Evolutionary conservation across 2,797 vertebrate genomes (phyloP).

Genomic region (Petrocephalus schoutedeni): DNA sequence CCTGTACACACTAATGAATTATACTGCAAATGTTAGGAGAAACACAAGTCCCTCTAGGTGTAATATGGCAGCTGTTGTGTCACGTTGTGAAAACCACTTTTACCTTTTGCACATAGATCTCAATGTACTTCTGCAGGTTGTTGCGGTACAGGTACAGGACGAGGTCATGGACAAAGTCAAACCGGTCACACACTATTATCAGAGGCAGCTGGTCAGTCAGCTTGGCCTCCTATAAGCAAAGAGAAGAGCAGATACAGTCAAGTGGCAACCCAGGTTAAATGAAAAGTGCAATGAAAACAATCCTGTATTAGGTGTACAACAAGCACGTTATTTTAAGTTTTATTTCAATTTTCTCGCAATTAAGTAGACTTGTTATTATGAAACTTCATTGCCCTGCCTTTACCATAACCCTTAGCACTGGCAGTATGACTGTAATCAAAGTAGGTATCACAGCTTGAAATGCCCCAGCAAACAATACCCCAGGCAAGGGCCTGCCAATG

Average conservation of each 20-base stretch:
- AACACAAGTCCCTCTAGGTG: not conserved
- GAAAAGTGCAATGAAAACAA: not conserved
- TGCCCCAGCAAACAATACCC: not conserved
- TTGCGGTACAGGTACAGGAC: conserved; percentile 98
- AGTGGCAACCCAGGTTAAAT: not conserved
- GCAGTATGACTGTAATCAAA: not conserved
- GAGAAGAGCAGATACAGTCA: not conserved
- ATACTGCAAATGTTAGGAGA: not conserved
- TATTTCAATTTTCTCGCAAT: not conserved
- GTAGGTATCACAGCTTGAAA: not conserved
- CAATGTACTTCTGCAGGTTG: conserved; percentile 97
- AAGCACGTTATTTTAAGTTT: not conserved
- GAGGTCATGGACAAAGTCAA: conserved; percentile 96
- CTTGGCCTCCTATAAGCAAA: conserved; percentile 85
- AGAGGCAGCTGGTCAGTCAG: conserved; percentile 95
- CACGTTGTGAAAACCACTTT: conserved; percentile 26
- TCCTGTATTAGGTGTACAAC: not conserved
- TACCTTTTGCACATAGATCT: conserved; percentile 99
- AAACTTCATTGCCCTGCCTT: not conserved
- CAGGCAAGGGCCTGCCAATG: not conserved
- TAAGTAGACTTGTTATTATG: not conserved
- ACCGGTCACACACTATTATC: conserved; percentile 97
- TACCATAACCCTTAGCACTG: not conserved
- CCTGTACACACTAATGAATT: not conserved
- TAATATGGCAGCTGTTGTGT: not conserved